A percentile compares a stretch with the other conserved stretches of the same genome.
Conservation (phyloP, 2,888 invertebrate genomes). For the Drosophila buzzatii region DNA sequence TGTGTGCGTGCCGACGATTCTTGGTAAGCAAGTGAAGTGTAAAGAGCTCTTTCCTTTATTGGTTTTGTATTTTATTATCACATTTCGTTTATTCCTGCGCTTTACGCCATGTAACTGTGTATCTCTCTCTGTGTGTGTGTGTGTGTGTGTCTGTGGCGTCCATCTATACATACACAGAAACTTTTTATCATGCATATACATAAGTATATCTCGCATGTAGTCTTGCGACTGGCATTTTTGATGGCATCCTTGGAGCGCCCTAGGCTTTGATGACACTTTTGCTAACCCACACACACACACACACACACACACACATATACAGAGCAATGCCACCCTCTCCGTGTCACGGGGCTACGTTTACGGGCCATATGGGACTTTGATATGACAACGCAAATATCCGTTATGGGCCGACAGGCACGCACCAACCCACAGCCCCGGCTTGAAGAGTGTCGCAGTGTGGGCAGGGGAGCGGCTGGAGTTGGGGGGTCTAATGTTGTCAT, state of each 20-base stretch:
- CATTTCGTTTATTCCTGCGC: constrained; percentile 79
- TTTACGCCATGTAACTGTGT: constrained; percentile 52
- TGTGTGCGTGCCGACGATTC: constrained; percentile 59
- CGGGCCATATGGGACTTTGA: constrained; percentile 85
- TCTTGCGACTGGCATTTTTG: constrained; percentile 61
- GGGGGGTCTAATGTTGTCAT: constrained; percentile 30
- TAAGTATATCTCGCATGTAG: constrained; percentile 35
- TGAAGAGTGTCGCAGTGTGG: background rate
- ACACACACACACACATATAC: background rate
- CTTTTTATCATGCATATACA: constrained; percentile 26
- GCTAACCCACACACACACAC: constrained; percentile 13
- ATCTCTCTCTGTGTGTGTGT: constrained; percentile 18
- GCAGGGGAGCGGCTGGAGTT: background rate
- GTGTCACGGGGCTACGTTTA: constrained; percentile 64
- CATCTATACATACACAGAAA: constrained; percentile 40
- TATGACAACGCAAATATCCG: constrained; percentile 84
- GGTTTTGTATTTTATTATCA: constrained; percentile 84
- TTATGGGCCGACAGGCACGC: constrained; percentile 76
- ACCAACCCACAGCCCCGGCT: constrained; percentile 53
- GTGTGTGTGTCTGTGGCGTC: constrained; percentile 54
- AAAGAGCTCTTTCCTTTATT: constrained; percentile 84
- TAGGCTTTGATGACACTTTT: constrained; percentile 81
- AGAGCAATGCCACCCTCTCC: constrained; percentile 10
- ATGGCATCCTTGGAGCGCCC: constrained; percentile 73
- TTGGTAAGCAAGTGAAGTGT: constrained; percentile 83